Evolutionary conservation across 2,888 invertebrate genomes (phyloP), one percentile per base, ranked within the genome.

Genomic region (Campaea margaritaria): DNA sequence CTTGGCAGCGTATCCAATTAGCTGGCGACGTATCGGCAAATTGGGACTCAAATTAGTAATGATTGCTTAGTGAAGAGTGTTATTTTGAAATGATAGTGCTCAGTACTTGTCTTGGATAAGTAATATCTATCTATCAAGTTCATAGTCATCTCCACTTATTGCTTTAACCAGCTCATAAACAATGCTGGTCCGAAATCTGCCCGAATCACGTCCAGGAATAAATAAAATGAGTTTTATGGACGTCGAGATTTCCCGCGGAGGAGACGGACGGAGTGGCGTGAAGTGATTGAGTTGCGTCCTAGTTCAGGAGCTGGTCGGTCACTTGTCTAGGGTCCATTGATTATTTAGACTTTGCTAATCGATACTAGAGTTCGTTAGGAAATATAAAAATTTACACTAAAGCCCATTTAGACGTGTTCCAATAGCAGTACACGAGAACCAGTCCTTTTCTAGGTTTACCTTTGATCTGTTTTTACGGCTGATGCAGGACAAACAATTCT

Each of bases 141-240:
- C 4, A 8, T 8, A 36, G 31, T 31, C 31, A 7, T 31, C 7
- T 10, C 1, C 10, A 31, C 10, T 11, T n/a, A 36, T n/a, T n/a
- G 1, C 15, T 11, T 11, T 16, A n/a, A 13, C 36, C 27, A 46
- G 45, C 46, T 42, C 48, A 57, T 57, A 57, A 57, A 57, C 56
- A 50, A 57, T 57, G 41, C 48, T 31, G 56, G 50, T 57, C 56
- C 45, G 48, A 49, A 56, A 57, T 57, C 49, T 50, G 56, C 50
- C 56, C 45, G 39, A 39, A 50, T 31, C 49, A 50, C 31, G 49
- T 47, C n/a, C 45, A 12, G 39, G 41, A 42, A 47, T 50, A 50
- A 57, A 57, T 57, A 57, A 57, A 49, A 39, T 50, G 13, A 28
- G 45, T 57, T 56, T 57, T 57, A 57, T 50, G 56, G 45, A 9